phyloP scores from a whole-genome alignment of 2,113 vertebrate genomes.

The Albula goreensis region DNA sequence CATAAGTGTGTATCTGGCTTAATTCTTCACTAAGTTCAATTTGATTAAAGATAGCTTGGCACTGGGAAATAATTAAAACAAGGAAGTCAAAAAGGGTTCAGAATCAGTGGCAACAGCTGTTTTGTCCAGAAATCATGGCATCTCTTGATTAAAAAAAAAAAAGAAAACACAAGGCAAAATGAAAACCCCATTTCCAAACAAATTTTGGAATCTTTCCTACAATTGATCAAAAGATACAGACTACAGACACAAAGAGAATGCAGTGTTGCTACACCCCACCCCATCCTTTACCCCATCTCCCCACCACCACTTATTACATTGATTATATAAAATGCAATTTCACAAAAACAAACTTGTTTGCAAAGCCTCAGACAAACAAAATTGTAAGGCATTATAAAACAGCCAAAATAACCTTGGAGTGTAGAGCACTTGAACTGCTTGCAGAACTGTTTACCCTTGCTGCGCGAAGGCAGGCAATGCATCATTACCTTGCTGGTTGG shows the following conservation, averaged over 20 bases:
- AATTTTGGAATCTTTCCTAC: not conserved
- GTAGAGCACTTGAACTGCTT: too few species aligned
- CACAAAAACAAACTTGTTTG: not conserved
- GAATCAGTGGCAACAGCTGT: not conserved
- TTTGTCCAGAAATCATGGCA: not conserved
- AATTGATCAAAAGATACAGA: not conserved
- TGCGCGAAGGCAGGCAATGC: not conserved
- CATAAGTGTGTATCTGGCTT: not conserved
- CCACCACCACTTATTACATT: not conserved
- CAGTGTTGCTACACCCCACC: not conserved
- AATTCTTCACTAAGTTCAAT: not conserved
- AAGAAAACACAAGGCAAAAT: not conserved
- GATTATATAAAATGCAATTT: not conserved
- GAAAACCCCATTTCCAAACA: not conserved
- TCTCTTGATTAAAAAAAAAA: not conserved
- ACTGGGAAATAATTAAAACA: not conserved
- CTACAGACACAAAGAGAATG: not conserved
- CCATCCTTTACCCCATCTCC: not conserved
- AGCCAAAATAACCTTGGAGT: not conserved
- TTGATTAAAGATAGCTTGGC: not conserved
- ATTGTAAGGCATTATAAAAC: not conserved
- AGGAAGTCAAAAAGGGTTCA: not conserved
- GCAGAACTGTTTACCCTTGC: not conserved
- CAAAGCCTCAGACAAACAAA: not conserved
- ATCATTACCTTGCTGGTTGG: constrained; percentile 72